A percentile compares a stretch with the other conserved stretches of the same genome.
Evolutionary conservation across 1,140 invertebrate genomes (phyloP).

Genomic region (Cotesia vestalis): DNA sequence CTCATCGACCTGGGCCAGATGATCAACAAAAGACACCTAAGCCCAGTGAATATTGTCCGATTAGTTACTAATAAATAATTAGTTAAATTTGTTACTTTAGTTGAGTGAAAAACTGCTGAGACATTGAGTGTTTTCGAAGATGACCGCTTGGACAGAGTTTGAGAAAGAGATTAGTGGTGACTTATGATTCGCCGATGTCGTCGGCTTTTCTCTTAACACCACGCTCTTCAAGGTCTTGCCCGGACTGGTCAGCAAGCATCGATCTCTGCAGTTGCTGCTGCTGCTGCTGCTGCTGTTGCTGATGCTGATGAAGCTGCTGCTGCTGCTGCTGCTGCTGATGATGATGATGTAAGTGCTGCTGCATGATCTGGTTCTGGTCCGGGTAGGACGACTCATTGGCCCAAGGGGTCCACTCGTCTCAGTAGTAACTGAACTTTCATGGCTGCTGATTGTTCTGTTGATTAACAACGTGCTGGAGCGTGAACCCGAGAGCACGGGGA

Average conservation of each 20-base stretch:
- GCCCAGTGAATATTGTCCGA: slow-evolving; percentile 21
- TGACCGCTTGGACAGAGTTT: slow-evolving; percentile 59
- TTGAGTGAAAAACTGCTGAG: slow-evolving; percentile 58
- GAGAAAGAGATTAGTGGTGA: not conserved
- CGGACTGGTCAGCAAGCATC: slow-evolving; percentile 49
- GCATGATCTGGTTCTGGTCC: slow-evolving; percentile 40
- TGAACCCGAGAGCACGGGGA: slow-evolving; percentile 73
- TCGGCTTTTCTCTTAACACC: slow-evolving; percentile 62
- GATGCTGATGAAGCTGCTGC: slow-evolving; percentile 47
- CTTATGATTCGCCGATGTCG: slow-evolving; percentile 44
- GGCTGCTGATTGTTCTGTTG: slow-evolving; percentile 69
- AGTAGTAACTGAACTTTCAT: slow-evolving; percentile 74
- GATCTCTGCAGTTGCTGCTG: slow-evolving; percentile 50
- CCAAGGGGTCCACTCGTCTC: slow-evolving; percentile 68
- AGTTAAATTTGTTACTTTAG: slow-evolving; percentile 17
- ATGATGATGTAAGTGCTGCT: slow-evolving; percentile 46
- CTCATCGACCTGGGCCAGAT: too few species aligned
- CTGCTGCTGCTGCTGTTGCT: slow-evolving; percentile 42
- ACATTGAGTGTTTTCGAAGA: slow-evolving; percentile 57
- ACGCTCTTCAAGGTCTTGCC: slow-evolving; percentile 54
- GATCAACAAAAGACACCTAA: too few species aligned
- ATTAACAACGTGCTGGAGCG: slow-evolving; percentile 70
- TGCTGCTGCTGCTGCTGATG: slow-evolving; percentile 46
- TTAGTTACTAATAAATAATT: slow-evolving; percentile 24
- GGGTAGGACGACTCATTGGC: slow-evolving; percentile 42